Conservation (phyloP, 2,888 invertebrate genomes). For the Pegoplata infirma region DNA sequence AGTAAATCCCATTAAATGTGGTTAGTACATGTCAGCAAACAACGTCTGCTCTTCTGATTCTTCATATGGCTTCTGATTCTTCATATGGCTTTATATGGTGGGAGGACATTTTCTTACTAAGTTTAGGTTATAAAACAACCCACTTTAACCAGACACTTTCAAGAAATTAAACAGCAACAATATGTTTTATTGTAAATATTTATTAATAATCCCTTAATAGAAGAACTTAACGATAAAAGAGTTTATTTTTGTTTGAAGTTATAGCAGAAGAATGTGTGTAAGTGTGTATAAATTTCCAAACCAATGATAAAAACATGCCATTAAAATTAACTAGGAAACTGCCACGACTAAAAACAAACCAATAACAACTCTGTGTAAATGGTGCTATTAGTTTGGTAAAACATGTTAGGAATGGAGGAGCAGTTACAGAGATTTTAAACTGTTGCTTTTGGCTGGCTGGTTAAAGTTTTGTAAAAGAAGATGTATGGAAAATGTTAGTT, state of each 20-base stretch:
- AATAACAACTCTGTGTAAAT: no score
- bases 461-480: not conserved
- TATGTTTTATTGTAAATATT: no score
- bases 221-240: conserved; percentile 14
- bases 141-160: not conserved
- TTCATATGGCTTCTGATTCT: no score
- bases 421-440: not conserved
- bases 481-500: not conserved
- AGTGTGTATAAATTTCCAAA: not conserved
- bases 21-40: no score
- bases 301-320: not conserved
- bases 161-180: no score
- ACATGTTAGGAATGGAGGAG: not conserved
- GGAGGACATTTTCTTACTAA: no score
- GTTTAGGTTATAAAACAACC: no score
- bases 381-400: not conserved
- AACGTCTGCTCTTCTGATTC: no score
- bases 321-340: not conserved
- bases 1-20: no score
- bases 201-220: conserved; percentile 16
- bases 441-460: no score
- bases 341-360: not conserved
- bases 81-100: no score
- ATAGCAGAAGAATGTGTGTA: no score
- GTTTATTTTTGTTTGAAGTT: not conserved